A percentile compares a stretch with the other conserved stretches of the same genome.
phyloP scores from a whole-genome alignment of 2,888 invertebrate species.

The Gasteruption jaculator region DNA sequence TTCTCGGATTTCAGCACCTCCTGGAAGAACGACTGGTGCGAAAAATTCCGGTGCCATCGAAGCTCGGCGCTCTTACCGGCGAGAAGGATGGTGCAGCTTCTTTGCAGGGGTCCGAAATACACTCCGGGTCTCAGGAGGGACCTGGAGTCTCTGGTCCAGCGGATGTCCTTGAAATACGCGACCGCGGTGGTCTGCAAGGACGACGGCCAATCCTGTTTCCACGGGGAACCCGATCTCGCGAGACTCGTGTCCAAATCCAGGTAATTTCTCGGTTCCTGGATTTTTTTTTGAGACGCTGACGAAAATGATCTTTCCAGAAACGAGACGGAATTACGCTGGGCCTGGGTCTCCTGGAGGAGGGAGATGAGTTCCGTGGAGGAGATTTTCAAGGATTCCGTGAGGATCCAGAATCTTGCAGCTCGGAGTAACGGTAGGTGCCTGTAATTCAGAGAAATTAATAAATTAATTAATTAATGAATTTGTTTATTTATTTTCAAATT shows the following conservation, averaged over 20 bases:
- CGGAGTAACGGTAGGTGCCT: slow-evolving; percentile 57
- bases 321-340: slow-evolving; percentile 56
- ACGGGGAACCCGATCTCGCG: slow-evolving; percentile 63
- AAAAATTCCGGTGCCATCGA: slow-evolving; percentile 15
- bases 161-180: slow-evolving; percentile 60
- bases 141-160: too few relatives aligned
- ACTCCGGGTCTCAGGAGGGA: slow-evolving; percentile 57
- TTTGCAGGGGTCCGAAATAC: slow-evolving; percentile 64
- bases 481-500: not conserved
- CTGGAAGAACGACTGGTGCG: slow-evolving; percentile 28
- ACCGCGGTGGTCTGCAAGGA: slow-evolving; percentile 51
- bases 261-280: slow-evolving; percentile 9
- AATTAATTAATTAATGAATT: not conserved
- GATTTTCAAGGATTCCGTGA: slow-evolving; percentile 56
- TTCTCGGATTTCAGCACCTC: slow-evolving; percentile 17
- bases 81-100: slow-evolving; percentile 57
- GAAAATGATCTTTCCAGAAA: slow-evolving; percentile 33
- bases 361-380: slow-evolving; percentile 59
- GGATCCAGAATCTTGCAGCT: slow-evolving; percentile 63
- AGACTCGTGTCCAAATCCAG: slow-evolving; percentile 54
- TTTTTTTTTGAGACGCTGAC: not conserved
- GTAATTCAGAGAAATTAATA: not conserved
- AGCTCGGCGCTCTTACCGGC: too few relatives aligned
- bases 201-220: slow-evolving; percentile 51
- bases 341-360: slow-evolving; percentile 68